These are phyloP conservation scores for Belonocnema kinseyi DNA, from an alignment of 1,140 invertebrate species.

Conservation along the genomic window DNA sequence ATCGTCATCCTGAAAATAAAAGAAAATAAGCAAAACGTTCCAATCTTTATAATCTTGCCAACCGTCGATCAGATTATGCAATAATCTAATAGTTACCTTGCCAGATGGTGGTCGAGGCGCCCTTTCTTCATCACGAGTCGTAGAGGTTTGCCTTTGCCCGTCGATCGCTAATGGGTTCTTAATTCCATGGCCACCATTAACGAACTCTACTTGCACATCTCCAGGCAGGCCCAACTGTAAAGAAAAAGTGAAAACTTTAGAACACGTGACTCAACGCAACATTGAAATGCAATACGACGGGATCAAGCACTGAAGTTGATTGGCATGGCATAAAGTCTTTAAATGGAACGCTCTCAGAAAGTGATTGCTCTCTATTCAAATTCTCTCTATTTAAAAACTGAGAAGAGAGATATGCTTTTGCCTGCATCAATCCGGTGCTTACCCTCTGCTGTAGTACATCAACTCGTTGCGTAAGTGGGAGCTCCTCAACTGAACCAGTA, in stretches of 20 bases:
- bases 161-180: slow-evolving; percentile 96
- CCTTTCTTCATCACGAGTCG: slow-evolving; percentile 70
- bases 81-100: slow-evolving; percentile 61
- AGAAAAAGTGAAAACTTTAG: slow-evolving; percentile 47
- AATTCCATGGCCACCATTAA: slow-evolving; percentile 98
- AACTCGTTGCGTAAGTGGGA: slow-evolving; percentile 78
- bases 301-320: slow-evolving; percentile 82
- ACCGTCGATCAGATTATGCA: slow-evolving; percentile 27
- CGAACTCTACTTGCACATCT: slow-evolving; percentile 94
- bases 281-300: slow-evolving; percentile 29
- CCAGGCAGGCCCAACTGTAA: slow-evolving; percentile 89
- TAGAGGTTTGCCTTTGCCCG: slow-evolving; percentile 71
- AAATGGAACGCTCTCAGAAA: slow-evolving; percentile 31
- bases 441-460: slow-evolving; percentile 90
- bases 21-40: slow-evolving; percentile 17
- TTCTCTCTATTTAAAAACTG: background rate
- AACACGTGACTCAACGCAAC: background rate
- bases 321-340: slow-evolving; percentile 69
- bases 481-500: slow-evolving; percentile 71
- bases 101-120: slow-evolving; percentile 63
- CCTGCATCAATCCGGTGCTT: slow-evolving; percentile 77
- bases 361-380: background rate
- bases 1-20: slow-evolving; percentile 78
- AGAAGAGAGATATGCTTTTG: slow-evolving; percentile 63
- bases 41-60: slow-evolving; percentile 33